Conservation (phyloP, 1,140 invertebrate genomes). For the Lanistes nyassanus region DNA sequence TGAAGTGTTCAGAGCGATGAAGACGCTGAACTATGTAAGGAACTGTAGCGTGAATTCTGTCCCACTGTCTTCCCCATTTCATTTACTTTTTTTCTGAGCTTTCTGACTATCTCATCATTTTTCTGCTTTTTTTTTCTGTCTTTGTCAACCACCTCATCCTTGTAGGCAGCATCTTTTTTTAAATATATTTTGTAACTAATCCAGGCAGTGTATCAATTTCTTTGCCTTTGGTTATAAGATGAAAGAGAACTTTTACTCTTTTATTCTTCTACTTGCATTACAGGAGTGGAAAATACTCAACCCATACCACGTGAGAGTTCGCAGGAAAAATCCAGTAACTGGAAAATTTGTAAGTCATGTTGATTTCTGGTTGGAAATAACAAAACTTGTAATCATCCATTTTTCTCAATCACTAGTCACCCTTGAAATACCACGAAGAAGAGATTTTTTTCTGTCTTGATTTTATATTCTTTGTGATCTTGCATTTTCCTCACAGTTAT, state of each 20-base stretch:
- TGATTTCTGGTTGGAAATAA: no score
- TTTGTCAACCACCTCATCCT: background rate
- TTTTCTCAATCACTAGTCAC: no score
- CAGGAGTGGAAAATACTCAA: slow-evolving; percentile 99
- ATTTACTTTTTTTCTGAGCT: background rate
- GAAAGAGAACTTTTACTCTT: background rate
- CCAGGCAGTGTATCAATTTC: no score
- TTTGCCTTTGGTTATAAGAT: no score
- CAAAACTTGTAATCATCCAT: no score
- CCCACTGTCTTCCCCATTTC: slow-evolving; percentile 21
- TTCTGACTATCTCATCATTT: background rate
- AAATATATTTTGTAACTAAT: background rate
- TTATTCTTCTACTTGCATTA: slow-evolving; percentile 33
- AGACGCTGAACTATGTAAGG: slow-evolving; percentile 90
- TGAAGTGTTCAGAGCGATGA: slow-evolving; percentile 99
- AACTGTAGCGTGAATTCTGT: slow-evolving; percentile 30
- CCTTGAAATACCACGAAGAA: no score
- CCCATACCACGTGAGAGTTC: slow-evolving; percentile 86
- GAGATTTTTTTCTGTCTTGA: no score
- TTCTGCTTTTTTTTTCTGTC: background rate
- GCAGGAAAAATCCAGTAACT: slow-evolving; percentile 85
- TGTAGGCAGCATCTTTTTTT: slow-evolving; percentile 4
- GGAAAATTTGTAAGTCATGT: slow-evolving; percentile 75
- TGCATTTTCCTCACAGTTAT: no score
- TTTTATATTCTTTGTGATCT: no score